Evolutionary conservation across 2,888 invertebrate species (phyloP).

Genomic region (Drosophila affinis): DNA sequence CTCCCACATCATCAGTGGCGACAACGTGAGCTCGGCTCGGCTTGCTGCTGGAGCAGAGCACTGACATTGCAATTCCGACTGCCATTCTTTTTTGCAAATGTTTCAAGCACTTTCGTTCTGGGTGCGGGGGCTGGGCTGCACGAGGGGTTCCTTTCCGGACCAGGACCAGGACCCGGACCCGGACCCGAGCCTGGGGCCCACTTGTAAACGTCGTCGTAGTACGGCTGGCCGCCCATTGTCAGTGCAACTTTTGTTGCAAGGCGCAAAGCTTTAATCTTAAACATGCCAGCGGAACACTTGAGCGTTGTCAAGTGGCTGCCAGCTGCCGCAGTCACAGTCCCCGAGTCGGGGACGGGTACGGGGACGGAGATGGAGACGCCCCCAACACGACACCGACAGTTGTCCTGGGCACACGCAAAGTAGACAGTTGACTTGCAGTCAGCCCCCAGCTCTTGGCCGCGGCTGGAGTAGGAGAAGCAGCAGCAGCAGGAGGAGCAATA

Average conservation of each 20-base stretch:
- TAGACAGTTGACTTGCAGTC: slow-evolving; percentile 67
- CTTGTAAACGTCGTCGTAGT: slow-evolving; percentile 57
- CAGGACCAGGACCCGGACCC: background rate
- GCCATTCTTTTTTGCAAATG: slow-evolving; percentile 68
- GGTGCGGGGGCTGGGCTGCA: background rate
- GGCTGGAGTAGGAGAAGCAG: background rate
- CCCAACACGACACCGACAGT: slow-evolving; percentile 39
- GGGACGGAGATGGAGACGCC: background rate
- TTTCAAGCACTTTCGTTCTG: slow-evolving; percentile 67
- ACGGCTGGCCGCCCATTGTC: slow-evolving; percentile 68
- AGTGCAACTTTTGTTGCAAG: slow-evolving; percentile 76
- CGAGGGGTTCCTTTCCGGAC: slow-evolving; percentile 9
- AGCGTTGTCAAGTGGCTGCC: slow-evolving; percentile 71
- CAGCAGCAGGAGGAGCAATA: background rate
- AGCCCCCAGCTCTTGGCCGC: slow-evolving; percentile 3
- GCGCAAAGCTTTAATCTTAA: slow-evolving; percentile 76
- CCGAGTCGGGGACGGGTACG: background rate
- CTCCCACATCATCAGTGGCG: slow-evolving; percentile 41
- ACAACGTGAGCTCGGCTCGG: slow-evolving; percentile 35
- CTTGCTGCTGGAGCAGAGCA: slow-evolving; percentile 23
- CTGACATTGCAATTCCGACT: slow-evolving; percentile 73
- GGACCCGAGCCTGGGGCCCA: slow-evolving; percentile 39
- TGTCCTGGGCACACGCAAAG: slow-evolving; percentile 63
- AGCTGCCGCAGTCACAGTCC: slow-evolving; percentile 36
- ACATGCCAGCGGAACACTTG: slow-evolving; percentile 79